phyloP scores from a whole-genome alignment of 2,797 vertebrate genomes.

The Agapornis canus region DNA sequence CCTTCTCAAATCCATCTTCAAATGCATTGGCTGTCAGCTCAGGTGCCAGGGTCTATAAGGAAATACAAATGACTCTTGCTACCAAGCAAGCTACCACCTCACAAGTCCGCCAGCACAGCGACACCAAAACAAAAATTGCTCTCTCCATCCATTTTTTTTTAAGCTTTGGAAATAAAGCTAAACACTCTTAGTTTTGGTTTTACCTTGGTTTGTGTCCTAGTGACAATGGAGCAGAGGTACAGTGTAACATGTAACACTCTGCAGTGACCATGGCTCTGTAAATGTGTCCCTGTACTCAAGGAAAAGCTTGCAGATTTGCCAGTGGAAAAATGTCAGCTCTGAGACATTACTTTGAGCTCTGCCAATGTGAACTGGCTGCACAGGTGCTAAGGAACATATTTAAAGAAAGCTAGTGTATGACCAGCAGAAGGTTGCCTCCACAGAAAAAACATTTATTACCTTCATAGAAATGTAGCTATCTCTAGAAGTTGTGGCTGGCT shows the following conservation, averaged over 20 bases:
- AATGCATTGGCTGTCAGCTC: not conserved
- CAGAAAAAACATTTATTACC: not conserved
- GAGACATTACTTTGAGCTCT: not conserved
- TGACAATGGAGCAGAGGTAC: not conserved
- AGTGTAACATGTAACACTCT: rapidly evolving
- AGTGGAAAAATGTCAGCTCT: not conserved
- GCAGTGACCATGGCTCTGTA: not conserved
- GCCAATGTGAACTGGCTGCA: not conserved
- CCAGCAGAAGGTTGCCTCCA: not conserved
- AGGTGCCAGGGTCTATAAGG: not conserved
- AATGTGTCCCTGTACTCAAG: not conserved
- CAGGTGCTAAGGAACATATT: not conserved
- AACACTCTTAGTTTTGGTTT: not conserved
- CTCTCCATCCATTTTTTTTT: not conserved
- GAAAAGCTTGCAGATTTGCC: not conserved
- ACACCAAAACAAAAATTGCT: not conserved
- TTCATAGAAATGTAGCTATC: not conserved
- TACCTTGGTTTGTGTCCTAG: not conserved
- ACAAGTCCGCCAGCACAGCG: not conserved
- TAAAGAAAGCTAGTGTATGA: not conserved
- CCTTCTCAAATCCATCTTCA: not conserved
- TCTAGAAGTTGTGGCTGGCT: not conserved
- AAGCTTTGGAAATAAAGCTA: not conserved
- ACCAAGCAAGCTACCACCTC: not conserved
- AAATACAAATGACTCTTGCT: not conserved